phyloP scores from a whole-genome alignment of 2,888 invertebrate genomes.

The Chorisops tibialis region DNA sequence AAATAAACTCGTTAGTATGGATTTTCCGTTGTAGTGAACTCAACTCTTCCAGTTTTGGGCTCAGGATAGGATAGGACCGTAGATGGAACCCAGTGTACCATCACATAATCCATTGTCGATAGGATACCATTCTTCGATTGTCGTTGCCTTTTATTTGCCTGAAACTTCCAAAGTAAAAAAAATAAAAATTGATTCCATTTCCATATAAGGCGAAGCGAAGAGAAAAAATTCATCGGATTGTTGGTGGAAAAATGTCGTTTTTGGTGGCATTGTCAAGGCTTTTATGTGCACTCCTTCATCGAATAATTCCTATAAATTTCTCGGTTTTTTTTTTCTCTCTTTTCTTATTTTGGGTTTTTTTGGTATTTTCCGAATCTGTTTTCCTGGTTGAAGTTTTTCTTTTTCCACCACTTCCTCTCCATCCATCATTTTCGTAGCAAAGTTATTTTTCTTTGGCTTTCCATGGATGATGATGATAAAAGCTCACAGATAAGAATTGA shows the following conservation, averaged over 20 bases:
- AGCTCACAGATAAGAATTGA: slow-evolving; percentile 11
- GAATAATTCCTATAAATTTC: not conserved
- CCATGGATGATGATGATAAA: slow-evolving; percentile 5
- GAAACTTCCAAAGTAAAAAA: too few relatives aligned
- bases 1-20: slow-evolving; percentile 9
- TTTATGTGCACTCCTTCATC: not conserved
- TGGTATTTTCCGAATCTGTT: not conserved
- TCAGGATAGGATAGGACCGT: not conserved
- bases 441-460: too few relatives aligned
- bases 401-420: too few relatives aligned
- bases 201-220: too few relatives aligned
- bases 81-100: not conserved
- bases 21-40: slow-evolving; percentile 3
- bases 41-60: not conserved
- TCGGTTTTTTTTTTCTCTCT: not conserved
- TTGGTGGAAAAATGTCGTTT: not conserved
- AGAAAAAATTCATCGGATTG: too few relatives aligned
- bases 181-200: too few relatives aligned
- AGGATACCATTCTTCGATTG: not conserved
- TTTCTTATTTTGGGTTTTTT: too few relatives aligned
- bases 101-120: not conserved
- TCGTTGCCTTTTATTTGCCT: too few relatives aligned
- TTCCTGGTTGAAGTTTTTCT: too few relatives aligned
- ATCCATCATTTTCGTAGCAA: too few relatives aligned
- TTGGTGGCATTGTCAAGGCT: not conserved